These are phyloP conservation scores for Euwallacea fornicatus DNA, from an alignment of 1,140 invertebrate species.

Conservation along the genomic window DNA sequence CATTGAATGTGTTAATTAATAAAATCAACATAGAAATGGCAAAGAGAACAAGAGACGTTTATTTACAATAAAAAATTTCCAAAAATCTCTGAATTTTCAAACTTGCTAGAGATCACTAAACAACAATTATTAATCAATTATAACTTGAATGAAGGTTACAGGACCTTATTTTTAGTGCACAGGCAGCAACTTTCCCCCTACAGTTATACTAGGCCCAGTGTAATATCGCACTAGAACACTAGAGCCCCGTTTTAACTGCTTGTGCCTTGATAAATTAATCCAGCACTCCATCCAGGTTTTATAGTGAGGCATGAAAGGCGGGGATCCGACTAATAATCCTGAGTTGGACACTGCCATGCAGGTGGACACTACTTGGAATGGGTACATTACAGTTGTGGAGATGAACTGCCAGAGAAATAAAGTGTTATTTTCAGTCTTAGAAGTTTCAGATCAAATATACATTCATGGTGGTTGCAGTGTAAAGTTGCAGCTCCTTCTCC, in stretches of 20 bases:
- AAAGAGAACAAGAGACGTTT: not conserved
- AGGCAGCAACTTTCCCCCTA: conserved; percentile 41
- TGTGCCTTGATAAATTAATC: conserved; percentile 68
- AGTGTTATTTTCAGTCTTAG: not conserved
- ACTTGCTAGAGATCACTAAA: not conserved
- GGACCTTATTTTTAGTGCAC: conserved; percentile 24
- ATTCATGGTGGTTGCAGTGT: conserved; percentile 59
- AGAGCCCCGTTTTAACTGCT: conserved; percentile 81
- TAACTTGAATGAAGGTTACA: conserved; percentile 9
- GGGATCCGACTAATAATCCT: conserved; percentile 73
- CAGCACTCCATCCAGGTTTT: conserved; percentile 77
- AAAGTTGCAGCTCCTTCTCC: conserved; percentile 71
- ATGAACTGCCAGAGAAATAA: conserved; percentile 60
- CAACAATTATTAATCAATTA: not conserved
- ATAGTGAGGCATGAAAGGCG: conserved; percentile 81
- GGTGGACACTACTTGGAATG: conserved; percentile 82
- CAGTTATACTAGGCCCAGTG: conserved; percentile 60
- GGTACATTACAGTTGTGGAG: conserved; percentile 79
- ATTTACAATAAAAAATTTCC: conserved; percentile 6
- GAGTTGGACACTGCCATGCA: conserved; percentile 82
- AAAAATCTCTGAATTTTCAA: not conserved
- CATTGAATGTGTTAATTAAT: too few relatives aligned
- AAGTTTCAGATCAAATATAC: conserved; percentile 55
- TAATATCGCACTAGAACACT: conserved; percentile 81
- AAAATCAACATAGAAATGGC: too few relatives aligned